phyloP scores from a whole-genome alignment of 30 jellyfish, hydroid and myxozoan species.

The Mastigias papua region DNA sequence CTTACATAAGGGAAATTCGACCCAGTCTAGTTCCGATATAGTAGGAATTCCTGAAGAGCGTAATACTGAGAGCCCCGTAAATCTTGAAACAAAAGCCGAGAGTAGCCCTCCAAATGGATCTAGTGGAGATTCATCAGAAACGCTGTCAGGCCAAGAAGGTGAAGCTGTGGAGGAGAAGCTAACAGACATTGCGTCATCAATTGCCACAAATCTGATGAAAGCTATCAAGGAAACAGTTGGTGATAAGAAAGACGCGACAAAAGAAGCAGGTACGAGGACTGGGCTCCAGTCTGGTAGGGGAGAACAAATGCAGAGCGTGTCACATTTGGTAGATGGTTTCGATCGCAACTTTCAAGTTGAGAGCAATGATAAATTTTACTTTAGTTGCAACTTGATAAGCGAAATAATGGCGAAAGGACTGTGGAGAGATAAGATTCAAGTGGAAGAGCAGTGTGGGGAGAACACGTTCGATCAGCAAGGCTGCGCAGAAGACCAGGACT shows the following conservation, averaged over 20 bases:
- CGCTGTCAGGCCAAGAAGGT: conserved; percentile 60
- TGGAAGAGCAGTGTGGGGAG: neutral
- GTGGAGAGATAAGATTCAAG: neutral
- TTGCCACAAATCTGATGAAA: conserved; percentile 63
- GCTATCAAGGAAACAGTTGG: conserved; percentile 60
- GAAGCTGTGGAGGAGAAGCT: conserved; percentile 60
- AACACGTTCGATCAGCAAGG: conserved; percentile 6
- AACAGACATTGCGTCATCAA: conserved; percentile 69
- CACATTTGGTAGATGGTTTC: conserved; percentile 50
- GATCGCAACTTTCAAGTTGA: conserved; percentile 45
- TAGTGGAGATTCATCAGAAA: conserved; percentile 62
- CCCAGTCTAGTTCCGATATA: neutral
- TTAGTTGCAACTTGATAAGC: conserved; percentile 1
- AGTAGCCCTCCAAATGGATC: conserved; percentile 40
- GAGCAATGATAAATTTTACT: conserved; percentile 7
- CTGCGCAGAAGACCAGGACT: neutral
- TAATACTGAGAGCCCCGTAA: conserved; percentile 19
- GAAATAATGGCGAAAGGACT: conserved; percentile 42
- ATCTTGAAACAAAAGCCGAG: conserved; percentile 12
- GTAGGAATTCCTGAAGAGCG: neutral
- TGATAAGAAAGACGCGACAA: neutral
- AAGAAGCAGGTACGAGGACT: neutral
- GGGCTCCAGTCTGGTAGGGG: neutral
- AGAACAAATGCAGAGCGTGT: conserved; percentile 6
- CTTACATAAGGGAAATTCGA: neutral